These are phyloP conservation scores for Drosophila chauvacae DNA, from an alignment of 1,140 invertebrate species.

Conservation along the genomic window DNA sequence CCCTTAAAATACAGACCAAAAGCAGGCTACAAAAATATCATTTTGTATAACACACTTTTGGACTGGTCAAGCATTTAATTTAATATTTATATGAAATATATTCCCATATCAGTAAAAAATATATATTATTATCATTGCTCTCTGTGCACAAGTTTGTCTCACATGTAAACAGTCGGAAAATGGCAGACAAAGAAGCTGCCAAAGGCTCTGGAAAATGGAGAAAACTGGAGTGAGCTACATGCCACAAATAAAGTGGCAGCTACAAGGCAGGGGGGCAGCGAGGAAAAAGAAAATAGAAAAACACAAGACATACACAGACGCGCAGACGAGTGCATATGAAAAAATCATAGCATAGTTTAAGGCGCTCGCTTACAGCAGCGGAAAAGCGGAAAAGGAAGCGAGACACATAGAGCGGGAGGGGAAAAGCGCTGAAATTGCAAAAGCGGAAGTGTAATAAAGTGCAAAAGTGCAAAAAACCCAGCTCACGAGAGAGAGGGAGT, in stretches of 20 bases:
- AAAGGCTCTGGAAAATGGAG: slow-evolving; percentile 32
- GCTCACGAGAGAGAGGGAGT: neutral
- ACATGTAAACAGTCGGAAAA: slow-evolving; percentile 59
- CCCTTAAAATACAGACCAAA: neutral
- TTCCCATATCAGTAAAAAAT: neutral
- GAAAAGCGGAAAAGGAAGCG: slow-evolving; percentile 13
- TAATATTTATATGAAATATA: neutral
- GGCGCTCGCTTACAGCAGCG: slow-evolving; percentile 49
- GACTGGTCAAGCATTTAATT: neutral
- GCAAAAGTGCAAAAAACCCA: slow-evolving; percentile 57
- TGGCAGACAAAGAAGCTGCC: slow-evolving; percentile 60
- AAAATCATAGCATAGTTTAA: slow-evolving; percentile 71
- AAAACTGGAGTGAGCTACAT: slow-evolving; percentile 23
- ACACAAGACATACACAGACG: slow-evolving; percentile 20
- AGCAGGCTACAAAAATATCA: neutral
- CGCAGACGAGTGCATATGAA: slow-evolving; percentile 49
- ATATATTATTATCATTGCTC: neutral
- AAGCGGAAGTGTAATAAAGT: slow-evolving; percentile 73
- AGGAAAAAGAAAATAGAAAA: slow-evolving; percentile 14
- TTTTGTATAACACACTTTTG: neutral
- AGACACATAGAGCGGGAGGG: neutral
- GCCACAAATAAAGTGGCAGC: slow-evolving; percentile 70
- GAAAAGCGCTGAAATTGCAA: slow-evolving; percentile 54
- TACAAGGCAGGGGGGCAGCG: slow-evolving; percentile 1
- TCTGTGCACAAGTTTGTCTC: slow-evolving; percentile 10